Conservation (phyloP, 2,888 invertebrate genomes). For the Calliopum simillimum region DNA sequence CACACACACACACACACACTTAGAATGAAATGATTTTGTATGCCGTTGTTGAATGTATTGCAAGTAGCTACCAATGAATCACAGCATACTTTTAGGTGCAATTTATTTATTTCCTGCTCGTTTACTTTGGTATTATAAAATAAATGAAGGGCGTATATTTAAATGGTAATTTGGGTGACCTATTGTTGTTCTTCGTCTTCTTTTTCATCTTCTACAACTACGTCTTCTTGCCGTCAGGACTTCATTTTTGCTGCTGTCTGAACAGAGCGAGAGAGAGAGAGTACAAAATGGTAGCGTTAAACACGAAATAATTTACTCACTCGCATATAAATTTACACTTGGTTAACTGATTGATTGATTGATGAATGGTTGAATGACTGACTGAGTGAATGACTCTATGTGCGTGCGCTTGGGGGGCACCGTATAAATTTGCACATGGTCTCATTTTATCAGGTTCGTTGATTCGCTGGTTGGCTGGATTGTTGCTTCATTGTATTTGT, state of each 20-base stretch:
- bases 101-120: conserved; percentile 57
- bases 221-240: neutral
- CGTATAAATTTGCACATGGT: conserved; percentile 14
- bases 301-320: conserved; percentile 22
- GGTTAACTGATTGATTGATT: conserved; percentile 64
- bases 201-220: neutral
- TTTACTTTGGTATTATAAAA: conserved; percentile 49
- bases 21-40: too few species aligned
- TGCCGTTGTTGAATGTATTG: too few species aligned
- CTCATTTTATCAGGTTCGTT: conserved; percentile 14
- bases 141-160: conserved; percentile 58
- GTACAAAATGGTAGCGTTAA: conserved; percentile 11
- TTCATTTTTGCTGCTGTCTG: conserved; percentile 14
- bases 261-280: too few species aligned
- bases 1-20: too few species aligned
- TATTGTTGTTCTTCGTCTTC: conserved; percentile 11
- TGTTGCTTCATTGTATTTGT: too few species aligned
- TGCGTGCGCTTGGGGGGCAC: neutral
- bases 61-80: conserved; percentile 54
- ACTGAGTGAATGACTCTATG: neutral
- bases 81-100: conserved; percentile 61
- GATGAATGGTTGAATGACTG: conserved; percentile 51
- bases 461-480: too few species aligned
- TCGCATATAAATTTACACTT: conserved; percentile 58
- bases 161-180: conserved; percentile 39